Evolutionary conservation across 1,140 invertebrate species (phyloP).

Genomic region (Drosophila bifasciata): DNA sequence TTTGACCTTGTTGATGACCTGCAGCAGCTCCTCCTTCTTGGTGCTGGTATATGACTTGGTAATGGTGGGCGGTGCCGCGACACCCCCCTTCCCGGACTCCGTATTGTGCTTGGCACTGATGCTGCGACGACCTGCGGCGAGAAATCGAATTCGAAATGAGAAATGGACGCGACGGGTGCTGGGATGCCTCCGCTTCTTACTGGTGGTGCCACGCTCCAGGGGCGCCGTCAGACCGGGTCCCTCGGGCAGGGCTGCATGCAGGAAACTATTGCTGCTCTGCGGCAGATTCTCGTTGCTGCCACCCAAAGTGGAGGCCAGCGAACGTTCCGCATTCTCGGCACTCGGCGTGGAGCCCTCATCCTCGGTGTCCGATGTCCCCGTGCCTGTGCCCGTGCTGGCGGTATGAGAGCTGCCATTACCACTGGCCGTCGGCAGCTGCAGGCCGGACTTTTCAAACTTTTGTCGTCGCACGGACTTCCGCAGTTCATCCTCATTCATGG

Average conservation of each 20-base stretch:
- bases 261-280: slow-evolving; percentile 70
- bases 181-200: slow-evolving; percentile 42
- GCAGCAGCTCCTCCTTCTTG: slow-evolving; percentile 92
- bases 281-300: slow-evolving; percentile 82
- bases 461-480: slow-evolving; percentile 90
- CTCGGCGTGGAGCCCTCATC: slow-evolving; percentile 91
- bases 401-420: slow-evolving; percentile 83
- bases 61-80: slow-evolving; percentile 83
- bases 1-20: slow-evolving; percentile 94
- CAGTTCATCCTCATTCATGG: slow-evolving; percentile 93
- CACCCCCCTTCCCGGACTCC: slow-evolving; percentile 80
- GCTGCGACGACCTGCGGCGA: slow-evolving; percentile 74
- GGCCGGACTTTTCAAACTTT: slow-evolving; percentile 86
- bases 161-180: not conserved
- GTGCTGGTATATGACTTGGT: slow-evolving; percentile 87
- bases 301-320: slow-evolving; percentile 81
- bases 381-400: slow-evolving; percentile 88
- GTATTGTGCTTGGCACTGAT: slow-evolving; percentile 84
- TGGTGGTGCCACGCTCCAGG: slow-evolving; percentile 83
- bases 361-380: slow-evolving; percentile 91
- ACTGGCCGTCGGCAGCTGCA: slow-evolving; percentile 82
- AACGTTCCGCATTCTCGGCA: slow-evolving; percentile 89
- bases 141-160: not conserved
- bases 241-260: slow-evolving; percentile 80
- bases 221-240: slow-evolving; percentile 65